Base-by-base conservation (phyloP, 2,888 invertebrate genomes). In the Drosophila meridiana region DNA sequence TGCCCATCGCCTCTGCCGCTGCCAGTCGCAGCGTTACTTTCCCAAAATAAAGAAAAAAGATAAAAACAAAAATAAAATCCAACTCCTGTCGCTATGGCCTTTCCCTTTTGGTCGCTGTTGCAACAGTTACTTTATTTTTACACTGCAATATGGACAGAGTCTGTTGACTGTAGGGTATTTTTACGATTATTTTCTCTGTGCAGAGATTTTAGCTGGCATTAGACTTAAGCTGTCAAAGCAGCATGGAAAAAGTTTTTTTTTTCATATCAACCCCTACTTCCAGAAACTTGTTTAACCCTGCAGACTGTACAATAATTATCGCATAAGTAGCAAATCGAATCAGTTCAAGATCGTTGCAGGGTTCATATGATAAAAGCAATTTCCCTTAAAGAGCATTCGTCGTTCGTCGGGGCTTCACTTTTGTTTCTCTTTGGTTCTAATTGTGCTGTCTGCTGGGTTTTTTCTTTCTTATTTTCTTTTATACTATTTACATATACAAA, bases 71-170 rank as follows among this genome's bases (percentile, higher is more conserved):
- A 28, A 5, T 32, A 62, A 28, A 38, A 32, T 32, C 28, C 57
- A 76, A 61, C 78, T 83, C 81, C 87, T 83, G 75, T 50, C 66
- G 76, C 67, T 67, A 65, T 61, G 50, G 87, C 85, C 85, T 85
- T 85, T 85, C 87, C 86, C 86, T 88, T 88, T 83, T 79, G 56
- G 30, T 62, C 42, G 68, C 63, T 63, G 47, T 77, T 45, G 62
- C 62, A 73, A 78, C 73, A 73, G 74, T 80, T 86, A 78, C 76
- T 76, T 78, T 83, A n/a, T 69, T 52, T 65, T 58, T 72, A 73
- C 81, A 59, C 76, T 78, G 55, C 20, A 48, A 48, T 50, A 34
- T 28, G 34, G 3, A 62, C 30, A 47, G 53, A 34, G n/a, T 63
- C 62, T 48, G 30, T 28, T 50, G 28, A 58, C 28, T 34, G 6